Base-by-base conservation (phyloP, 2,113 vertebrate genomes). In the Vombatus ursinus region DNA sequence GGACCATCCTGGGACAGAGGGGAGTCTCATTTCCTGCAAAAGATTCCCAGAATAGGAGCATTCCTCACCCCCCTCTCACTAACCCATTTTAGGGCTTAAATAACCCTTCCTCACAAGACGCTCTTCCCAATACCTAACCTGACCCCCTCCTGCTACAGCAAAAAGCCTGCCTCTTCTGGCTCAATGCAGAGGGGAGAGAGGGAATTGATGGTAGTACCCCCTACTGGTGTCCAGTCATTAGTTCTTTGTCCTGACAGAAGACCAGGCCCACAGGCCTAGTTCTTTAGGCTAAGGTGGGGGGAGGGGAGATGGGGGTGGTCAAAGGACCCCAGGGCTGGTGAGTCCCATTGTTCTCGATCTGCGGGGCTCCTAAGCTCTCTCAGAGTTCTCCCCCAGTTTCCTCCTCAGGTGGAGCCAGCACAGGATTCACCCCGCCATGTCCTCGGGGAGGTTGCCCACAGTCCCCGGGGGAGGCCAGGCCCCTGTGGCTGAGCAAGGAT, bases 1-100 rank as follows among this genome's bases (percentile, higher is more conserved):
- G 25, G 61, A 68, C 52, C 61, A 19, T 92, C 57, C 91, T 47
- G 92, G 95, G 92, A 94, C 77, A 54, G 91, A 95, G 7, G n/a
- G 68, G 68, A 84, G n/a, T 23, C 68, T 84, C n/a, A 84, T 84
- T 84, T 84, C 68, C 68, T 84, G 68, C n/a, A n/a, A 44, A 84
- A 84, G 68, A 44, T 84, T 84, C 68, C 68, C 68, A 77, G 37
- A 77, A 77, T 22, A 44, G 68, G 37, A 77, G 57, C 28, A 61
- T 44, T 77, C 68, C 37, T 77, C 68, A 44, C 37, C 68, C 68
- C 37, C 16, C 37, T 31, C 68, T 16, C 37, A 68, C 68, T 22
- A 77, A 77, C 6, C 68, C 68, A 77, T 44, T 77, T 77, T n/a
- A 44, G 68, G 37, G 68, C 68, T 77, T n/a, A n/a, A 77, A 77